These are phyloP conservation scores for Caenorhabditis zanzibari DNA, from an alignment of 2,888 invertebrate species.

Conservation along the genomic window DNA sequence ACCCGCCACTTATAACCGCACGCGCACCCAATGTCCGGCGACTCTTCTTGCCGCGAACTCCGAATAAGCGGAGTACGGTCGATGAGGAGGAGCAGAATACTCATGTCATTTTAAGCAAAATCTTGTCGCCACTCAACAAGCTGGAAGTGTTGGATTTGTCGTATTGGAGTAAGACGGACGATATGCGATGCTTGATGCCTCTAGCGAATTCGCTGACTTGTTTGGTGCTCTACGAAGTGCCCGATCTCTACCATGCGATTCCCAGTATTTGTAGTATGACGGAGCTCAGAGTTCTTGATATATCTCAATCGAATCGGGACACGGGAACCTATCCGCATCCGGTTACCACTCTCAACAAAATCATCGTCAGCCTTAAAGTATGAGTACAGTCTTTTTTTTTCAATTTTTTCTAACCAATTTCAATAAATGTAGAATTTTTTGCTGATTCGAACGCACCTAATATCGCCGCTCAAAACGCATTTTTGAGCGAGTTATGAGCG, in stretches of 20 bases:
- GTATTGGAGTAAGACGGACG: slow-evolving; percentile 84
- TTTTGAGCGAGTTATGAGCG: too few species aligned
- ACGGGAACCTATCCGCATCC: slow-evolving; percentile 90
- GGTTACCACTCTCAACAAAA: slow-evolving; percentile 88
- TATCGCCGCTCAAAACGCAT: too few species aligned
- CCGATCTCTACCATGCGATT: slow-evolving; percentile 86
- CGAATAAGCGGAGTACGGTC: slow-evolving; percentile 20
- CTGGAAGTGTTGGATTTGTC: slow-evolving; percentile 77
- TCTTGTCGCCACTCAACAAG: slow-evolving; percentile 70
- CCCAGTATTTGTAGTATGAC: slow-evolving; percentile 85
- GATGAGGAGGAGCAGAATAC: slow-evolving; percentile 70
- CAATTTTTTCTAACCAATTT: too few species aligned
- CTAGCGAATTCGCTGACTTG: slow-evolving; percentile 88
- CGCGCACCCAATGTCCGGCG: slow-evolving; percentile 68
- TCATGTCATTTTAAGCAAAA: slow-evolving; percentile 70
- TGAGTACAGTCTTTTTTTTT: too few species aligned
- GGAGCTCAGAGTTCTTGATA: slow-evolving; percentile 89
- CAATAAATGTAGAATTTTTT: too few species aligned
- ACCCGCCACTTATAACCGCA: slow-evolving; percentile 68
- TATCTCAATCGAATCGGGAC: slow-evolving; percentile 87
- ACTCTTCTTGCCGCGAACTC: slow-evolving; percentile 58
- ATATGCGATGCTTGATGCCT: slow-evolving; percentile 88
- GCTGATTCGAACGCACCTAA: too few species aligned
- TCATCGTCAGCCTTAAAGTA: slow-evolving; percentile 90
- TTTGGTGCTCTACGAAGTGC: slow-evolving; percentile 91